A percentile compares a stretch with the other conserved stretches of the same genome.
phyloP scores from a whole-genome alignment of 2,113 vertebrate species.

The Oncorhynchus gorbuscha region DNA sequence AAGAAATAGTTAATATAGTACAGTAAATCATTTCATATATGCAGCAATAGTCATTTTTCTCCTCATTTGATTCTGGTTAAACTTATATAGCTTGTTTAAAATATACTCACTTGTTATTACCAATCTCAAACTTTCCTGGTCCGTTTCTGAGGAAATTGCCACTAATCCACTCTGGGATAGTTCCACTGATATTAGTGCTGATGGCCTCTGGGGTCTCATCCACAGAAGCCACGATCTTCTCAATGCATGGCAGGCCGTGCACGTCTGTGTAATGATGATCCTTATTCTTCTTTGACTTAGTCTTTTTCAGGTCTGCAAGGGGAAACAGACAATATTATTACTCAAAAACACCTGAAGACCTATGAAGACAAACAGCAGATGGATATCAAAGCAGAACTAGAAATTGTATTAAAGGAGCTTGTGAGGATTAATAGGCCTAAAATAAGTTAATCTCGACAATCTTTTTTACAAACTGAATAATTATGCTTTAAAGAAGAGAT shows the following conservation, averaged over 20 bases:
- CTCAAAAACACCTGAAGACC: neutral
- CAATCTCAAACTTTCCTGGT: conserved; percentile 89
- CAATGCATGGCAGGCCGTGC: no score
- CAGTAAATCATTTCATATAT: neutral
- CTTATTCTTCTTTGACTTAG: conserved; percentile 30
- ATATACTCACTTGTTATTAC: conserved; percentile 79
- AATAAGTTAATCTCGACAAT: neutral
- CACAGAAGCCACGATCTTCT: no score
- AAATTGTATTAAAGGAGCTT: neutral
- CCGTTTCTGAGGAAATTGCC: conserved; percentile 85
- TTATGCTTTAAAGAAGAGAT: neutral
- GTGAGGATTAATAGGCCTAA: neutral
- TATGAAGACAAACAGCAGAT: neutral
- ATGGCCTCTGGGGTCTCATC: no score
- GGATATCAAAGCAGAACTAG: neutral
- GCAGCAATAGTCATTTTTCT: neutral
- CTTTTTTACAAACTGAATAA: neutral
- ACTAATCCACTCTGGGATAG: conserved; percentile 82
- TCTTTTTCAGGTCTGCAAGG: conserved; percentile 54
- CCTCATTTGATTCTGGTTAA: neutral
- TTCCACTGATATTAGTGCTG: no score
- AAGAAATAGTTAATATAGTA: neutral
- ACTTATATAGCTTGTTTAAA: neutral
- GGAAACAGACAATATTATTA: conserved; percentile 15
- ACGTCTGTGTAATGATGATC: neutral